Evolutionary conservation across 2,888 invertebrate genomes (phyloP).

Genomic region (Marasmarcha lunaedactyla): DNA sequence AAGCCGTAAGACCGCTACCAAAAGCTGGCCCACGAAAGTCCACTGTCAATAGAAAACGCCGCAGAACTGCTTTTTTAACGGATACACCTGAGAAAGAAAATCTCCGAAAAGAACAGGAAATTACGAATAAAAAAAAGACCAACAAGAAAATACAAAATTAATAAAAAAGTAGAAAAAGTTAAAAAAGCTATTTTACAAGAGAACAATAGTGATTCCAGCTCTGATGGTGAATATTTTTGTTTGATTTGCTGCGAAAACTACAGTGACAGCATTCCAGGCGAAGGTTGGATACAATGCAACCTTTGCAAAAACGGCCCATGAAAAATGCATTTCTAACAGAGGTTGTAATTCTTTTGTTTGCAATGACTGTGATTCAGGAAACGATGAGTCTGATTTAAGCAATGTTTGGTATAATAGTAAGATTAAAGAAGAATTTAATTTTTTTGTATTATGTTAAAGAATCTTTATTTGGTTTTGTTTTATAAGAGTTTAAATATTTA

Average conservation of each 20-base stretch:
- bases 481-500: too few relatives aligned
- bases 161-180: constrained; percentile 3
- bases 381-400: too few relatives aligned
- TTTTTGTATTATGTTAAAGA: too few relatives aligned
- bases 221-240: constrained; percentile 14
- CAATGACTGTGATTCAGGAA: too few relatives aligned
- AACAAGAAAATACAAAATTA: background rate
- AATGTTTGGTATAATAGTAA: too few relatives aligned
- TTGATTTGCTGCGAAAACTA: constrained; percentile 13
- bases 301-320: constrained; percentile 12
- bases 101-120: constrained; percentile 14
- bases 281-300: constrained; percentile 15
- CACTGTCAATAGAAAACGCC: constrained; percentile 1
- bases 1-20: background rate
- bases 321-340: constrained; percentile 8
- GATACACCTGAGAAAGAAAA: constrained; percentile 19
- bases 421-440: too few relatives aligned
- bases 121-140: background rate
- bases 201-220: background rate
- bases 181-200: constrained; percentile 2
- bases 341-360: too few relatives aligned
- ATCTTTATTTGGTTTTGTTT: too few relatives aligned
- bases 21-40: background rate
- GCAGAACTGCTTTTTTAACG: constrained; percentile 16
- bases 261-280: constrained; percentile 14